phyloP scores from a whole-genome alignment of 2,113 vertebrate species.

The Triplophysa siluroides region DNA sequence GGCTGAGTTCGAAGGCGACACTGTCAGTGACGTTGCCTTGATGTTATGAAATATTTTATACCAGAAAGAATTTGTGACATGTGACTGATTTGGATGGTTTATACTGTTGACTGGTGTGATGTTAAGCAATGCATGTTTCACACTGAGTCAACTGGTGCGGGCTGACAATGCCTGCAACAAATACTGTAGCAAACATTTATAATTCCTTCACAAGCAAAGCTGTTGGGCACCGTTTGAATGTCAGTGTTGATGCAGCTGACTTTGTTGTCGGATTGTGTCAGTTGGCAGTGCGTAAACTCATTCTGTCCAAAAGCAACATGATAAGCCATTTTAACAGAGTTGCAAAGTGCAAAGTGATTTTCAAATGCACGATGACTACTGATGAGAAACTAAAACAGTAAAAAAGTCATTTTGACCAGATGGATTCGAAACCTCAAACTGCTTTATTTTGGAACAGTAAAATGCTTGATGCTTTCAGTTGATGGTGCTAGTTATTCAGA shows the following conservation, averaged over 20 bases:
- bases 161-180: not conserved
- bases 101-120: not conserved
- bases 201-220: not conserved
- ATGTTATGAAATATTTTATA: slow-evolving; percentile 7
- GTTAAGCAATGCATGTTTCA: not conserved
- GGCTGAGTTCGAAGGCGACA: slow-evolving; percentile 36
- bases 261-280: not conserved
- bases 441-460: not conserved
- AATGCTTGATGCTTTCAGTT: slow-evolving; percentile 5
- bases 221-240: not conserved
- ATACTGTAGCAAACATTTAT: not conserved
- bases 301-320: not conserved
- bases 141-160: not conserved
- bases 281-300: not conserved
- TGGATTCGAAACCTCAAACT: not conserved
- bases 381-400: not conserved
- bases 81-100: not conserved
- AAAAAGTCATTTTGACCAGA: not conserved
- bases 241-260: not conserved
- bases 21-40: slow-evolving; percentile 9
- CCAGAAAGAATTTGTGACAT: not conserved
- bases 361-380: not conserved
- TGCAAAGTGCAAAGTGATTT: slow-evolving; percentile 18
- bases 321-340: not conserved
- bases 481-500: not conserved